These are phyloP conservation scores for Holothuria scabra DNA, from an alignment of 53 echinoderm and acorn worm genomes.

Conservation along the genomic window DNA sequence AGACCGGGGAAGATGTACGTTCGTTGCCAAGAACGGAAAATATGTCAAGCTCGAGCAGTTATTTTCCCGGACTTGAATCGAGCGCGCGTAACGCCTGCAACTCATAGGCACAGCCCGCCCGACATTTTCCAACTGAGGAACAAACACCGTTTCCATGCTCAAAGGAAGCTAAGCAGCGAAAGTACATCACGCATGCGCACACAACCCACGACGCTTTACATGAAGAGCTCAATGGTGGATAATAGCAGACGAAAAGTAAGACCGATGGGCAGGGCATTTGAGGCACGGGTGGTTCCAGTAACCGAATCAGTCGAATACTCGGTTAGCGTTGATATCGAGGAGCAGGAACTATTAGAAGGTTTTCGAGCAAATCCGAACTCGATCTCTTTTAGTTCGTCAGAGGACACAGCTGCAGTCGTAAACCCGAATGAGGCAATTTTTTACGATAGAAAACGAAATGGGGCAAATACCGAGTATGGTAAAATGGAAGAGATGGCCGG, in stretches of 20 bases:
- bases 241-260: too few relatives aligned
- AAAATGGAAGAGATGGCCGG: too few relatives aligned
- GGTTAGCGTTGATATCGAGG: neutral
- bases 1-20: slow-evolving; percentile 33
- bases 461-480: too few relatives aligned
- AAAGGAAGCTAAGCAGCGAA: neutral
- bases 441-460: too few relatives aligned
- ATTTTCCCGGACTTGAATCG: slow-evolving; percentile 17
- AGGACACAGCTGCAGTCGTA: too few relatives aligned
- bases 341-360: neutral
- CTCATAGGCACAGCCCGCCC: slow-evolving; percentile 21
- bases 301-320: neutral
- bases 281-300: neutral
- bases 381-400: too few relatives aligned
- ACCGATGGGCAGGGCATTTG: slow-evolving; percentile 3
- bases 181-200: neutral
- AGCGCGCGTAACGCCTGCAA: slow-evolving; percentile 4
- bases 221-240: too few relatives aligned
- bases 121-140: neutral
- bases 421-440: too few relatives aligned
- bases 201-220: neutral
- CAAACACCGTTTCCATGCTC: neutral
- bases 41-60: slow-evolving; percentile 40
- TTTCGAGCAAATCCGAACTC: neutral
- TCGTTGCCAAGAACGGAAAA: slow-evolving; percentile 28